A percentile compares a stretch with the other conserved stretches of the same genome.
Conservation (phyloP, 1,140 invertebrate species). For the Procambarus clarkii region DNA sequence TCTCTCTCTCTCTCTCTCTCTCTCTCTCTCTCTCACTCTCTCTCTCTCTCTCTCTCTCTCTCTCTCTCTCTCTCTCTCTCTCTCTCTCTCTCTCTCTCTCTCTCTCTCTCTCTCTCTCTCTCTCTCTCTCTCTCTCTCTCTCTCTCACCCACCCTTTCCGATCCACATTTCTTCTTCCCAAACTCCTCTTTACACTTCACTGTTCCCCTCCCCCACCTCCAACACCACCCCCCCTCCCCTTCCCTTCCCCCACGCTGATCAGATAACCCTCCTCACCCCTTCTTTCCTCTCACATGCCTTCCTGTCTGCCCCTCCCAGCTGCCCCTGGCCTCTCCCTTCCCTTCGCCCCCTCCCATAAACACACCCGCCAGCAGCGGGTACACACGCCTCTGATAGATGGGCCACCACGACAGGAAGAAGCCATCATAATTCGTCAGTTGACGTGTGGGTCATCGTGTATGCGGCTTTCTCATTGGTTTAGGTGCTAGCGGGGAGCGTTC, state of each 20-base stretch:
- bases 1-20: background rate
- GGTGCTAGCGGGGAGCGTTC: background rate
- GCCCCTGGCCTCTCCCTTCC: background rate
- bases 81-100: background rate
- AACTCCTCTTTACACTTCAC: no score
- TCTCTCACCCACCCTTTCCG: background rate
- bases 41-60: background rate
- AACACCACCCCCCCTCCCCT: background rate
- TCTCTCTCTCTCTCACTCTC: background rate
- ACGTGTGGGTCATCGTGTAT: constrained; percentile 3
- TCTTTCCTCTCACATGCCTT: background rate
- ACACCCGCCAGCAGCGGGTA: background rate
- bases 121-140: background rate
- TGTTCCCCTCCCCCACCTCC: background rate
- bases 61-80: background rate
- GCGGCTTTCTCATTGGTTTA: constrained; percentile 26
- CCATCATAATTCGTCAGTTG: constrained; percentile 26
- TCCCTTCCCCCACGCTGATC: background rate
- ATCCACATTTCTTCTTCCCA: background rate
- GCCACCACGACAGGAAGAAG: constrained; percentile 2
- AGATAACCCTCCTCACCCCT: background rate
- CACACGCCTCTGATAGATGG: background rate
- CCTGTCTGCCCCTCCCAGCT: background rate
- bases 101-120: background rate
- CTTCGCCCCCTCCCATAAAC: background rate